Percentiles rank a stretch among this genome's conserved stretches.
Conservation (phyloP, 2,888 invertebrate genomes). For the Cephus pygmeus region DNA sequence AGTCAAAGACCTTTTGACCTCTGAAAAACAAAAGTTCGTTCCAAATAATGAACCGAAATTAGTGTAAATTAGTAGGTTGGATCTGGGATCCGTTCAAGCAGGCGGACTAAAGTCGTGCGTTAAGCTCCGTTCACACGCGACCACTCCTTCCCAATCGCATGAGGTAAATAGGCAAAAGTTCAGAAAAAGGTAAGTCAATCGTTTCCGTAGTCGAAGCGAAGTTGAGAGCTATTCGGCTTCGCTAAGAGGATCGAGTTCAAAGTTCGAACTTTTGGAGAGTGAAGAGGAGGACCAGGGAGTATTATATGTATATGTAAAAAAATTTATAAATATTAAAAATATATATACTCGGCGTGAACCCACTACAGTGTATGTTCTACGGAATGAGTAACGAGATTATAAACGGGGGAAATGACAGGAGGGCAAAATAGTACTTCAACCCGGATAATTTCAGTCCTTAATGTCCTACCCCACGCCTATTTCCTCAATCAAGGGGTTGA, state of each 20-base stretch:
- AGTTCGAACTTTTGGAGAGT: too few species aligned
- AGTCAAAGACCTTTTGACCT: not conserved
- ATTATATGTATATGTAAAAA: too few species aligned
- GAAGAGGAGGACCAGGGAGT: too few species aligned
- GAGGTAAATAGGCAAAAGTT: constrained; percentile 16
- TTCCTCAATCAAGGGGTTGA: constrained; percentile 58
- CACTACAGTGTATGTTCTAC: not conserved
- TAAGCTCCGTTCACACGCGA: constrained; percentile 16
- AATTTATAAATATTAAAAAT: too few species aligned
- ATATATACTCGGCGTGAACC: not conserved
- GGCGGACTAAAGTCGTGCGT: constrained; percentile 5
- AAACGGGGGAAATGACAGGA: constrained; percentile 29
- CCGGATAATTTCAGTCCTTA: constrained; percentile 51
- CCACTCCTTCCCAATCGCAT: constrained; percentile 6
- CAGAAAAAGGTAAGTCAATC: not conserved
- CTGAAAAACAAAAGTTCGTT: not conserved
- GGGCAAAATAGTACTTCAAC: constrained; percentile 24
- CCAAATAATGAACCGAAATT: constrained; percentile 11
- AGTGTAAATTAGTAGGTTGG: constrained; percentile 27
- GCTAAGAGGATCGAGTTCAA: not conserved
- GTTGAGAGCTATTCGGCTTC: not conserved
- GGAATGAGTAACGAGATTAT: constrained; percentile 30
- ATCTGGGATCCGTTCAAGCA: constrained; percentile 7
- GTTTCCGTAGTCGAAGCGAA: not conserved
- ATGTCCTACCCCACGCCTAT: constrained; percentile 46